Evolutionary conservation across 2,113 vertebrate genomes (phyloP), one percentile per base, ranked within the genome.

Genomic region (Hiodon tergisus): DNA sequence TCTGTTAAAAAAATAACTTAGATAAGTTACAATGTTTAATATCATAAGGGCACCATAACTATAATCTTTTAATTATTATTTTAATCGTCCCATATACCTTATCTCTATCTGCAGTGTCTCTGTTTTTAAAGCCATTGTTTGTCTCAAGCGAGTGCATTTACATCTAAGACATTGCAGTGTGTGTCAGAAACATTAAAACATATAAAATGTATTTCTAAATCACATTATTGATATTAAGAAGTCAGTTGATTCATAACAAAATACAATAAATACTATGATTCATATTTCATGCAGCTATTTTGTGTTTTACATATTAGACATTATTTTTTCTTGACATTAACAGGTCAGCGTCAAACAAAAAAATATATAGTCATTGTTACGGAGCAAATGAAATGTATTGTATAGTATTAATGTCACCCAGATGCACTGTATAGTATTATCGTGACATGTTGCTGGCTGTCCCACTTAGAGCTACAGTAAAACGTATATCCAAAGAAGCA

Each of bases 41-140:
- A 78, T 77, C 66, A 62, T 77, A 66, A 71, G 77, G 72, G 82
- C 67, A 58, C 77, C 74, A 76, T 46, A 80, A 61, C 78, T 31
- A 31, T 31, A 31, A 31, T 31, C 0, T 31, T 31, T 31, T 31
- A 31, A 31, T 31, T 31, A 31, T 31, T 31, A 31, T 11, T 78
- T 70, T 72, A 89, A 81, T 89, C 82, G 88, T 88, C 85, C 87
- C 82, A 81, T 85, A 83, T 87, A 86, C 79, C 86, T 94, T 92
- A 92, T 93, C 91, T 93, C 92, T 88, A 89, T 85, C 85, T 89
- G 87, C 86, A 89, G 88, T 80, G 81, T 85, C 83, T 83, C 71
- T 85, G 31, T 87, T 88, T 86, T 59, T 78, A 78, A 77, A 81
- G 78, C 81, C 55, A 48, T 75, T 71, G 17, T 75, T 71, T 78